Evolutionary conservation across 1,140 invertebrate genomes (phyloP), one percentile per base, ranked within the genome.

Genomic region (Drosophila sechellia): DNA sequence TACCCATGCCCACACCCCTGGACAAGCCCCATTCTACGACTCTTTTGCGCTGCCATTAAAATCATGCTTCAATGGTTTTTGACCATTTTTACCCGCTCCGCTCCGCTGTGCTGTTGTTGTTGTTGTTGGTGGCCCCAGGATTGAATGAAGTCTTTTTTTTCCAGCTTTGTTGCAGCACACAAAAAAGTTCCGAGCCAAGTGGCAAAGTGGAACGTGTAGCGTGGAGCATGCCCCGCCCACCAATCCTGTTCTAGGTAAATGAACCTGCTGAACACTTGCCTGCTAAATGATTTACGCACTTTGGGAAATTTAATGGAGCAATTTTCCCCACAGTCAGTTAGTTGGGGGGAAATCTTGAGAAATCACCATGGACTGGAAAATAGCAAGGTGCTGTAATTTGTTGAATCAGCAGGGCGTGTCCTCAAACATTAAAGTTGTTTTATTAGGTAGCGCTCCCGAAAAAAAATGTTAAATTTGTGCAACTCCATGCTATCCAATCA

Each of bases 21-120:
- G n/a, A n/a, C 2, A 10, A 43, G 6, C 6, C 25, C 10, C 57
- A 10, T 39, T 8, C 12, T 39, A 17, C 72, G 22, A 4, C 40
- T 15, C 40, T 37, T 45, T 54, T 57, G 15, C 63, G 55, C 48
- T 54, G 66, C 78, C 77, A 89, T 89, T 89, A 74, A 89, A 89
- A 90, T 80, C 77, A 77, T 89, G 84, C 84, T 80, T 84, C 72
- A 89, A 89, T 89, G 84, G 79, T 65, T 90, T 89, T 89, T 89
- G 84, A 80, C 84, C 85, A 89, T 78, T 78, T 77, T 72, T 78
- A 65, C 60, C 42, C 40, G 73, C 64, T 90, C 42, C 40, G 73
- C 64, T 90, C 70, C 66, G 10, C 74, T 80, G 77, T 76, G 59
- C 25, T 63, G 48, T 31, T 54, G 54, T 39, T 70, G 55, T 20